These are phyloP conservation scores for Sula dactylatra DNA, from an alignment of 2,113 vertebrate genomes.

Conservation along the genomic window DNA sequence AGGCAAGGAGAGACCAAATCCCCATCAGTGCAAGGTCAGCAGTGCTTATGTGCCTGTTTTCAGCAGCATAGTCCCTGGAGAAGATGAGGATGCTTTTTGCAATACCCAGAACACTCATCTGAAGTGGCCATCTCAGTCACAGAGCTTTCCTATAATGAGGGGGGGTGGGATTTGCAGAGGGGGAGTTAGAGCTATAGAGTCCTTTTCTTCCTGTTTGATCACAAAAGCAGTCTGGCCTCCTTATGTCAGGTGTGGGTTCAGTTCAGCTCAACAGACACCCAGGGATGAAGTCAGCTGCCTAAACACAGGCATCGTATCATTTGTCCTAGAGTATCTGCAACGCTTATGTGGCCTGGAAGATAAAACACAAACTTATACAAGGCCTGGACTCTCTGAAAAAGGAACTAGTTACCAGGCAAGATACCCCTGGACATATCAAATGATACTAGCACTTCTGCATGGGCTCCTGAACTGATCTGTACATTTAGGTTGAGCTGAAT, in stretches of 20 bases:
- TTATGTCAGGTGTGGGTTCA: not conserved
- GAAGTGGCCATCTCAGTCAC: not conserved
- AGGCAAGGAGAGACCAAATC: not conserved
- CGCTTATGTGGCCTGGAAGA: not conserved
- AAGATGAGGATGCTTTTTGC: not conserved
- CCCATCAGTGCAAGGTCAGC: not conserved
- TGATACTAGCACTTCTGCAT: not conserved
- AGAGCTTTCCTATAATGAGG: not conserved
- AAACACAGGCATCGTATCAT: not conserved
- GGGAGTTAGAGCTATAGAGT: not conserved
- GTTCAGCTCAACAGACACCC: not conserved
- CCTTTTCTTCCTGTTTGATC: not conserved
- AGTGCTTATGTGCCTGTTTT: not conserved
- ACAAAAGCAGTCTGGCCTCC: not conserved
- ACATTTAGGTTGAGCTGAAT: not conserved
- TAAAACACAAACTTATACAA: not conserved
- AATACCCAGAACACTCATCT: not conserved
- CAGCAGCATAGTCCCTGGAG: not conserved
- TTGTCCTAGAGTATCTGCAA: not conserved
- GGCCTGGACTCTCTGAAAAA: not conserved
- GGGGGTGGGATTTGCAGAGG: not conserved
- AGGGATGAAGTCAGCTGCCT: not conserved
- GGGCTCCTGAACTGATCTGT: not conserved
- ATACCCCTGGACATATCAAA: not conserved
- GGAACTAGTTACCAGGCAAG: not conserved